Percentiles rank a stretch among this genome's conserved stretches.
Conservation (phyloP, 2,888 invertebrate genomes). For the Buathra laborator region DNA sequence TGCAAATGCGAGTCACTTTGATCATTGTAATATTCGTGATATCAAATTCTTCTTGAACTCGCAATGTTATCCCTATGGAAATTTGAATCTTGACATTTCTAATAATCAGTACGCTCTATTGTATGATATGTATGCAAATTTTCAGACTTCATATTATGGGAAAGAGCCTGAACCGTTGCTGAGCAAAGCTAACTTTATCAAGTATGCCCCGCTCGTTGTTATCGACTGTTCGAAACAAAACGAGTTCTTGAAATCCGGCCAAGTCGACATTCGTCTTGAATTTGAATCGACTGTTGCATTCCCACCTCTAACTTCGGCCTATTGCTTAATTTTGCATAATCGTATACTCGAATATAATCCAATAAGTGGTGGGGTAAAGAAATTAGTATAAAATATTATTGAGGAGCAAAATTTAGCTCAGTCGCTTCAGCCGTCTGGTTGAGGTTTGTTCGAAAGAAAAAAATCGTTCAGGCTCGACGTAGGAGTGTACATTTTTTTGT, state of each 20-base stretch:
- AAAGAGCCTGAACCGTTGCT: neutral
- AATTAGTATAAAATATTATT: conserved; percentile 6
- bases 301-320: too few relatives aligned
- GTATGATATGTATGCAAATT: neutral
- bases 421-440: neutral
- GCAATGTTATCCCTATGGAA: neutral
- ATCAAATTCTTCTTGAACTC: conserved; percentile 26
- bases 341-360: neutral
- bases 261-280: too few relatives aligned
- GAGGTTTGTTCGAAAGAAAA: neutral
- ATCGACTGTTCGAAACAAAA: too few relatives aligned
- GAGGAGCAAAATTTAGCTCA: neutral
- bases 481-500: neutral
- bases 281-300: too few relatives aligned
- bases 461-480: too few relatives aligned
- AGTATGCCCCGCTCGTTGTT: too few relatives aligned
- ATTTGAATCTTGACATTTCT: conserved; percentile 19
- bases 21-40: conserved; percentile 14
- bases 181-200: too few relatives aligned
- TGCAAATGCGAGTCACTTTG: conserved; percentile 22
- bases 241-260: too few relatives aligned
- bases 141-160: neutral
- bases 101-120: conserved; percentile 14
- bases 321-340: neutral
- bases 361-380: conserved; percentile 15